Percentiles rank a stretch among this genome's conserved stretches.
Evolutionary conservation across 2,888 invertebrate genomes (phyloP).

Genomic region (Acanthosepion esculentum): DNA sequence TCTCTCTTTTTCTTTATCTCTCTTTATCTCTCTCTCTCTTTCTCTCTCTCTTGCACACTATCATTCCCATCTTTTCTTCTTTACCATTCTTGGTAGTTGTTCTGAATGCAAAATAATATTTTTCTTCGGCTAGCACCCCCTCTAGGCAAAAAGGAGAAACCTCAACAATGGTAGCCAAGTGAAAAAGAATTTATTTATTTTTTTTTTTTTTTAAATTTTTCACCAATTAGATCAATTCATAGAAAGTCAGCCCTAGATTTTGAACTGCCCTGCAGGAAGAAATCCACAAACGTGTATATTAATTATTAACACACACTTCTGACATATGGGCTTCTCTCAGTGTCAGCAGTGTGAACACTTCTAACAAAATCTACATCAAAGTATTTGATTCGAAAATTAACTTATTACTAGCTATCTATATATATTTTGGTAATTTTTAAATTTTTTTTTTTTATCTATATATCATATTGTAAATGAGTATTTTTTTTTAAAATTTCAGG

Average conservation of each 20-base stretch:
- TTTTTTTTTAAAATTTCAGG: background rate
- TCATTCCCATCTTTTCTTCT: background rate
- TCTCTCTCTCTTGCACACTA: background rate
- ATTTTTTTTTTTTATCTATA: background rate
- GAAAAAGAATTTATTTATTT: background rate
- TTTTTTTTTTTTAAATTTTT: background rate
- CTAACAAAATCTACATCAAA: background rate
- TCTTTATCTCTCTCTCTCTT: background rate
- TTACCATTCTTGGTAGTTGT: background rate
- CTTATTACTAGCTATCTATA: background rate
- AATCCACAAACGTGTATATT: background rate
- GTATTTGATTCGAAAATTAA: background rate
- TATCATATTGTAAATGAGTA: background rate
- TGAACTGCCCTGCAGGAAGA: background rate
- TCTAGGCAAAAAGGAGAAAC: background rate
- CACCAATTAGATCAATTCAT: constrained; percentile 33
- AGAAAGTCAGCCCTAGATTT: background rate
- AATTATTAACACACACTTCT: background rate
- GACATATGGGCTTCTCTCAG: background rate
- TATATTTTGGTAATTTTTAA: background rate
- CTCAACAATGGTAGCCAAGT: background rate
- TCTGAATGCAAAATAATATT: background rate
- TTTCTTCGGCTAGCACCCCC: background rate
- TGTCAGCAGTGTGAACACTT: background rate
- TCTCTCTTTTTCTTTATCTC: background rate